A percentile compares a stretch with the other conserved stretches of the same genome.
phyloP scores from a whole-genome alignment of 1,140 invertebrate species.

The Carposina sasakii region DNA sequence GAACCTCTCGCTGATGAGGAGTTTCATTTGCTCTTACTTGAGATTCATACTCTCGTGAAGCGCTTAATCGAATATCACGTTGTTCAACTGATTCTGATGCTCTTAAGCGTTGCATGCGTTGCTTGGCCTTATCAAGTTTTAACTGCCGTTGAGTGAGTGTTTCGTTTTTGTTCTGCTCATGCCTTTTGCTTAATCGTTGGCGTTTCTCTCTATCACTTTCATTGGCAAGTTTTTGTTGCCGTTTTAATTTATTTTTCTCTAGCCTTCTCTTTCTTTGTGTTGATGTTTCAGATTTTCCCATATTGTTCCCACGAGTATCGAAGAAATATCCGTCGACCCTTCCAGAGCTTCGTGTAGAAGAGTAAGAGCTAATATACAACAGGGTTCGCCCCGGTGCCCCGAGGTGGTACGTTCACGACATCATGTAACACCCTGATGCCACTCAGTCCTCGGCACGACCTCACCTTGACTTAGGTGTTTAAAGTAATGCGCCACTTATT shows the following conservation, averaged over 20 bases:
- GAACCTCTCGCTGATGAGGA: not conserved
- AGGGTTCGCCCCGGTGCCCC: too few species aligned
- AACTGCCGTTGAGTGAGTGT: not conserved
- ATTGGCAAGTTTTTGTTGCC: not conserved
- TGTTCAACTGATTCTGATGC: not conserved
- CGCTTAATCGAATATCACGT: not conserved
- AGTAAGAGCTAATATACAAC: too few species aligned
- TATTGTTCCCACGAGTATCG: not conserved
- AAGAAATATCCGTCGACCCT: too few species aligned
- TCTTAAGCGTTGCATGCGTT: not conserved
- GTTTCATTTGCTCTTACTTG: slow-evolving; percentile 1
- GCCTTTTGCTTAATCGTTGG: not conserved
- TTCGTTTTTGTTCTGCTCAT: not conserved
- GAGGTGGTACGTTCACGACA: too few species aligned
- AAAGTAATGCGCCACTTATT: too few species aligned
- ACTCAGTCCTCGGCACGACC: too few species aligned
- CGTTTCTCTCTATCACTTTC: not conserved
- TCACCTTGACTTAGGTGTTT: too few species aligned
- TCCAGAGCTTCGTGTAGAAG: too few species aligned
- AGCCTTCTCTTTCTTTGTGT: slow-evolving; percentile 1
- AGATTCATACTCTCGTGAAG: not conserved
- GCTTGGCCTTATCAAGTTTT: not conserved
- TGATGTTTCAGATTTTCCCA: not conserved
- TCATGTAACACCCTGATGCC: too few species aligned
- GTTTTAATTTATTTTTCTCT: slow-evolving; percentile 1